Evolutionary conservation across 2,797 vertebrate species (phyloP).

Genomic region (Rhynchonycteris naso): DNA sequence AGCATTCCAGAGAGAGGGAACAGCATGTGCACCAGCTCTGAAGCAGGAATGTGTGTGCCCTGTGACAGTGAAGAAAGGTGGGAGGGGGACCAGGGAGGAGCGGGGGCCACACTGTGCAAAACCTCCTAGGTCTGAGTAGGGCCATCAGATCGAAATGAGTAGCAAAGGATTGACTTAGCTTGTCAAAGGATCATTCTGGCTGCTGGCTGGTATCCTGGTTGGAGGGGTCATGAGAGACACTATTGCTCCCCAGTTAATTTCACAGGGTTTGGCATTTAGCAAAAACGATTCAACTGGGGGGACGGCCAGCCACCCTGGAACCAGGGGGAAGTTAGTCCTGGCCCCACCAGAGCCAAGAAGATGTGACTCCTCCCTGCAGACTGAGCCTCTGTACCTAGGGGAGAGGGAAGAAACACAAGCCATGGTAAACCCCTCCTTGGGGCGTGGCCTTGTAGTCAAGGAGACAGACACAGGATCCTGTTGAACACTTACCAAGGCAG

Average conservation of each 20-base stretch:
- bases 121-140: too few species aligned
- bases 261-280: not conserved
- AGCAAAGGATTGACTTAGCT: not conserved
- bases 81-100: not conserved
- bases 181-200: not conserved
- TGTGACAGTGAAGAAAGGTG: accelerated
- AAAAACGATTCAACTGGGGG: not conserved
- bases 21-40: not conserved
- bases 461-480: conserved; percentile 31
- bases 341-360: not conserved
- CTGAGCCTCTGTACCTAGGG: not conserved
- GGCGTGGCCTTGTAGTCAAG: conserved; percentile 8
- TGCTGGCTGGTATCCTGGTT: not conserved
- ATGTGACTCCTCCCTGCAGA: too few species aligned
- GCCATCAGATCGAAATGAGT: not conserved
- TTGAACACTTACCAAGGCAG: not conserved
- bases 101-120: accelerated
- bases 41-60: not conserved
- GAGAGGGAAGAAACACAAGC: not conserved
- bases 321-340: not conserved
- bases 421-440: not conserved
- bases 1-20: not conserved
- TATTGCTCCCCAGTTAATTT: not conserved
- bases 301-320: not conserved
- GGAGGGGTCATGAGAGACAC: not conserved